Evolutionary conservation across 2,113 vertebrate genomes (phyloP).

Genomic region (Cnemophilus loriae): DNA sequence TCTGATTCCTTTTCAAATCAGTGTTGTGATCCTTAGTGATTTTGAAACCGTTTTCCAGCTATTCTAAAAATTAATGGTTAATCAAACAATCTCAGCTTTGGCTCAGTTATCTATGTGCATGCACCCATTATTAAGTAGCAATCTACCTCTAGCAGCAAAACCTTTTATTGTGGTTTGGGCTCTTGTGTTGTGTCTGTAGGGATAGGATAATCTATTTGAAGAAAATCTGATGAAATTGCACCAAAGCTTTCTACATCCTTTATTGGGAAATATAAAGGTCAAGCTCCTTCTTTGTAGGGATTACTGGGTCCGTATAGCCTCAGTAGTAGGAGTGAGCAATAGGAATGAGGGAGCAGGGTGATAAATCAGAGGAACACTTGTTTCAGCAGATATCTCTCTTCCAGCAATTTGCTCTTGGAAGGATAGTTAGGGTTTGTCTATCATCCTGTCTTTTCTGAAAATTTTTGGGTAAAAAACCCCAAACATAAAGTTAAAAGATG

Average conservation of each 20-base stretch:
- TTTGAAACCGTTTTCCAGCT: not conserved
- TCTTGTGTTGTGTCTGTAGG: not conserved
- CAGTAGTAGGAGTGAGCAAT: not conserved
- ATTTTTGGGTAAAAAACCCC: too few relatives aligned
- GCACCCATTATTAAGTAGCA: not conserved
- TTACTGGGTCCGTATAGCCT: not conserved
- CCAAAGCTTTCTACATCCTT: not conserved
- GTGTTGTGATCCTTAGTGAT: conserved; percentile 11
- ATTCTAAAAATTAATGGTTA: not conserved
- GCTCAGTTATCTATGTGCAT: not conserved
- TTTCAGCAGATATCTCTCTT: not conserved
- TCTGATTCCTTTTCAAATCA: not conserved
- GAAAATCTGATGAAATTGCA: not conserved
- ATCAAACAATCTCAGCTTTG: not conserved
- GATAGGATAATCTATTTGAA: not conserved
- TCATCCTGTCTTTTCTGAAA: not conserved
- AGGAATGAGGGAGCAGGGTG: not conserved
- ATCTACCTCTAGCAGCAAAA: not conserved
- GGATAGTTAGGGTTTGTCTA: not conserved
- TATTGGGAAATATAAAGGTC: not conserved
- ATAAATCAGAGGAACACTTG: not conserved
- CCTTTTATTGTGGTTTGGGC: not conserved
- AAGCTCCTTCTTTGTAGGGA: not conserved
- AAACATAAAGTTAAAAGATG: not conserved
- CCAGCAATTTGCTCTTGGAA: not conserved